Conservation (phyloP, 2,888 invertebrate species). For the Villa cingulata region DNA sequence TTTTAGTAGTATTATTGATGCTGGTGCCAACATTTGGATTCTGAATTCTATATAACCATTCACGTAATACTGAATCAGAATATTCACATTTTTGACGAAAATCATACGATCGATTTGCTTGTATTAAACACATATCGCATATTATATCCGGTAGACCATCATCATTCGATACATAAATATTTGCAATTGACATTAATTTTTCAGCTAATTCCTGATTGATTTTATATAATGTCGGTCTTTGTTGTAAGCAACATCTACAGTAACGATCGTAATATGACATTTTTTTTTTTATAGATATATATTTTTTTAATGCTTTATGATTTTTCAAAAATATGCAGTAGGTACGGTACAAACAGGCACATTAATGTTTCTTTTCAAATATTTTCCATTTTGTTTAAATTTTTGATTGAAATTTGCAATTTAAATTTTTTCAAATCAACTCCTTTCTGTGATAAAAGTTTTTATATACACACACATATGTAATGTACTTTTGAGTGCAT, state of each 20-base stretch:
- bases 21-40: not conserved
- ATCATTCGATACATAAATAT: not conserved
- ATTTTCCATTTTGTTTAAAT: too few relatives aligned
- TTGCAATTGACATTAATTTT: not conserved
- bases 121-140: not conserved
- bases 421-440: too few relatives aligned
- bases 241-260: not conserved
- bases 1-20: not conserved
- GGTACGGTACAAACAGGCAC: too few relatives aligned
- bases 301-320: too few relatives aligned
- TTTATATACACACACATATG: too few relatives aligned
- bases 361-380: too few relatives aligned
- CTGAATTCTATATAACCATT: not conserved
- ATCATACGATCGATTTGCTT: not conserved
- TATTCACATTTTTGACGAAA: not conserved
- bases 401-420: too few relatives aligned
- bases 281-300: too few relatives aligned
- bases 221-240: not conserved
- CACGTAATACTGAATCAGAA: not conserved
- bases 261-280: not conserved
- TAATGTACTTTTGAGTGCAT: too few relatives aligned
- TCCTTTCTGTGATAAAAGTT: too few relatives aligned
- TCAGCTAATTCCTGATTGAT: not conserved
- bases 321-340: too few relatives aligned
- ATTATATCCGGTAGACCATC: not conserved